phyloP scores from a whole-genome alignment of 2,113 vertebrate genomes.

The Tauraco erythrolophus region DNA sequence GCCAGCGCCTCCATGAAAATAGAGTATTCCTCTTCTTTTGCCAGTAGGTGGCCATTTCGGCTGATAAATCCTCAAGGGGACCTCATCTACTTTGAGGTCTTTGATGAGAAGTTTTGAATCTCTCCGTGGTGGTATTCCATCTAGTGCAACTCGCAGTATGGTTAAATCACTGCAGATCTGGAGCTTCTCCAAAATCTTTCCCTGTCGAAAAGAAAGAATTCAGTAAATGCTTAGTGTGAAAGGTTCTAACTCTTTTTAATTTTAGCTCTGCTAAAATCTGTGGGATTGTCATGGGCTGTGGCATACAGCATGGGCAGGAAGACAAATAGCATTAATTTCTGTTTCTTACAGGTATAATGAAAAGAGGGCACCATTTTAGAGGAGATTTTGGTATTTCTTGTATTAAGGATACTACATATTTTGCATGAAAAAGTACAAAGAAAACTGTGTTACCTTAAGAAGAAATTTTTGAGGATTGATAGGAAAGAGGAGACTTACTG shows the following conservation, averaged over 20 bases:
- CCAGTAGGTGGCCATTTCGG: constrained; percentile 48
- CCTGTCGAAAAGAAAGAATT: constrained; percentile 66
- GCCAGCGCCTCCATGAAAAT: constrained; percentile 81
- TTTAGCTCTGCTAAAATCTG: not conserved
- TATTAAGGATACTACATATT: not conserved
- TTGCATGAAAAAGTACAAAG: not conserved
- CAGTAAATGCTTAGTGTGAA: not conserved
- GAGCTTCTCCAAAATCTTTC: constrained; percentile 77
- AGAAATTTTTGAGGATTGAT: not conserved
- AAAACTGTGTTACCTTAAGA: not conserved
- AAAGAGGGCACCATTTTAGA: not conserved
- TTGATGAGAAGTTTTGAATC: constrained; percentile 69
- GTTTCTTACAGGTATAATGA: not conserved
- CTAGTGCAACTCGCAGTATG: constrained; percentile 24
- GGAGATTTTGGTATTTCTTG: not conserved
- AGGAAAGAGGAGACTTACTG: not conserved
- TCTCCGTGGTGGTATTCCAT: constrained; percentile 8
- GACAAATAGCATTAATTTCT: not conserved
- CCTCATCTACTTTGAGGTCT: constrained; percentile 72
- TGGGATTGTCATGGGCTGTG: not conserved
- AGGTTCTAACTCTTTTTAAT: not conserved
- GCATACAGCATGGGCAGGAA: not conserved
- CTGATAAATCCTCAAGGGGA: constrained; percentile 81
- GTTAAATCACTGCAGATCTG: constrained; percentile 74
- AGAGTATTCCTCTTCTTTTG: constrained; percentile 76